Evolutionary conservation across 1,140 invertebrate genomes (phyloP).

Genomic region (Bombus waltoni): DNA sequence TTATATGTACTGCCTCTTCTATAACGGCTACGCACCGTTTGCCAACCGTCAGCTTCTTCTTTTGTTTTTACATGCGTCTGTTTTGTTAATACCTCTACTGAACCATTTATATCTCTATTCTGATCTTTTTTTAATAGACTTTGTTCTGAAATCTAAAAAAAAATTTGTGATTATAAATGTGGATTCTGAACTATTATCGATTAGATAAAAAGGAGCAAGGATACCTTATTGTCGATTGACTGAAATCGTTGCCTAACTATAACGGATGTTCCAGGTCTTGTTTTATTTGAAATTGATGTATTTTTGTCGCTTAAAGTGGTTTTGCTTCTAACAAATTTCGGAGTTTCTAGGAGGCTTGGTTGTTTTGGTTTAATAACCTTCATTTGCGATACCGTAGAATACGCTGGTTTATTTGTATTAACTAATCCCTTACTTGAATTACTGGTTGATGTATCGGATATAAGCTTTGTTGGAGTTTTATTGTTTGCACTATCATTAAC

Average conservation of each 20-base stretch:
- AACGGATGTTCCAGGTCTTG: slow-evolving; percentile 72
- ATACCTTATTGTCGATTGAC: slow-evolving; percentile 63
- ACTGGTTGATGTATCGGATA: slow-evolving; percentile 48
- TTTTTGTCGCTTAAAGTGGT: slow-evolving; percentile 77
- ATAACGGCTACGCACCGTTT: slow-evolving; percentile 85
- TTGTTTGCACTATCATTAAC: slow-evolving; percentile 72
- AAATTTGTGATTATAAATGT: slow-evolving; percentile 12
- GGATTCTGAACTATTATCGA: slow-evolving; percentile 11
- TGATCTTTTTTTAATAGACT: slow-evolving; percentile 50
- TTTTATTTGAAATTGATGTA: slow-evolving; percentile 59
- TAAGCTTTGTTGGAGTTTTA: slow-evolving; percentile 63
- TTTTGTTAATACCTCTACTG: slow-evolving; percentile 74
- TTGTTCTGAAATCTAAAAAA: slow-evolving; percentile 61
- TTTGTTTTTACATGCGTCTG: slow-evolving; percentile 62
- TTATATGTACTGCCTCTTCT: slow-evolving; percentile 79
- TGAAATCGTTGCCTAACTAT: slow-evolving; percentile 72
- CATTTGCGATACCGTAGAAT: slow-evolving; percentile 81
- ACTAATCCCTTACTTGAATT: slow-evolving; percentile 43
- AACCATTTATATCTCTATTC: slow-evolving; percentile 71
- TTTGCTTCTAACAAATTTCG: slow-evolving; percentile 78
- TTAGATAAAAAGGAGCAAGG: neutral
- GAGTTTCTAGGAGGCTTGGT: slow-evolving; percentile 63
- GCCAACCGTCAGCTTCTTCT: slow-evolving; percentile 85
- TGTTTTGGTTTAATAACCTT: slow-evolving; percentile 63
- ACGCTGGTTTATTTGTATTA: slow-evolving; percentile 73